Base-by-base conservation (phyloP, 92 coral and sea anemone species). In the Heteractis magnifica region DNA sequence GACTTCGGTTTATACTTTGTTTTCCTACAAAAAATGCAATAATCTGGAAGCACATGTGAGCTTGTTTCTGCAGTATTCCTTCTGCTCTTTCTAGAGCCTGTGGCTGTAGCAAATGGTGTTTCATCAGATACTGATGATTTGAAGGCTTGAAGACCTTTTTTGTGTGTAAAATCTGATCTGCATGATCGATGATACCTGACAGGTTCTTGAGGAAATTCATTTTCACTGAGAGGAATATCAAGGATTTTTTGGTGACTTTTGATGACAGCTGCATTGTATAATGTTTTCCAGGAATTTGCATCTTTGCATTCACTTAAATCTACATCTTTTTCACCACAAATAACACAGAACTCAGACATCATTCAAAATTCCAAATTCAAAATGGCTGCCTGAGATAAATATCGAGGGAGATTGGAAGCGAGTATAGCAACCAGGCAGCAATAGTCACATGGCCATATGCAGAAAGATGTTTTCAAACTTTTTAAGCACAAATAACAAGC, bases 211-310 rank as follows among this genome's bases (percentile, higher is more conserved):
- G 83, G 51, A 74, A 74, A 74, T 34, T 49, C 55, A 4, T 3
- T 74, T 74, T 74, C 78, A 74, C 3, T 74, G 51, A 75, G 80
- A 71, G 79, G 50, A 44, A 80, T 72, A 70, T 86, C 81, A 62
- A 86, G 80, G 62, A 72, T 74, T 70, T 73, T 56, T 81, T 76
- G 75, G 74, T 75, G 83, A 50, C 76, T 78, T 82, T 77, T 71
- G 87, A 79, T 81, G 55, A 71, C 81, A 80, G 89, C 89, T 34
- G 89, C 86, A 52, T 75, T 65, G 72, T 80, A 73, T 75, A 86
- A 81, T 56, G 65, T 78, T 78, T 78, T 78, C 72, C 82, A 78
- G 82, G 82, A 78, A 78, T 78, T 21, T 53, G 49, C 84, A 62
- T 80, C 50, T 80, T 59, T 52, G 76, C 84, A 80, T 64, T 72